Evolutionary conservation across 37 sponge, comb jelly and placozoan genomes (phyloP).

Genomic region (Halichondria panicea): DNA sequence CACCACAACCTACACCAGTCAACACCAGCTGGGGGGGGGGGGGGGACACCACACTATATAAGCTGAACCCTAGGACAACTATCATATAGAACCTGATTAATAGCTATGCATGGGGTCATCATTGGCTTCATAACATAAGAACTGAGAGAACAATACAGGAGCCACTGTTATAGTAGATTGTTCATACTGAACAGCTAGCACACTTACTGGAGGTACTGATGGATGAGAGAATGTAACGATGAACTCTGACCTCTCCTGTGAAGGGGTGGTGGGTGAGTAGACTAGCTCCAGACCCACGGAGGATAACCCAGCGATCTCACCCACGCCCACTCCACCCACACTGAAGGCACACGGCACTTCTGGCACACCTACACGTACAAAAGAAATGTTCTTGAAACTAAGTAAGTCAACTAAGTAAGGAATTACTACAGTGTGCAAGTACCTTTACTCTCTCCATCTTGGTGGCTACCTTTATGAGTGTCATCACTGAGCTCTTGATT

Average conservation of each 20-base stretch:
- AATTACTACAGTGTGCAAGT: too few relatives aligned
- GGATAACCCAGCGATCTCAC: slow-evolving; percentile 28
- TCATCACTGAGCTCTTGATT: not conserved
- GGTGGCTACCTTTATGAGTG: not conserved
- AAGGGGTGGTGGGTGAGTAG: slow-evolving; percentile 33
- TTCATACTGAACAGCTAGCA: not conserved
- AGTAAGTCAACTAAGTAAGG: too few relatives aligned
- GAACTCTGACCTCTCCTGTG: slow-evolving; percentile 3
- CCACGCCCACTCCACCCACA: slow-evolving; percentile 12
- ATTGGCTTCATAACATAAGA: too few relatives aligned
- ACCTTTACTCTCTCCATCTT: not conserved
- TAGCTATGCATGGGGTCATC: too few relatives aligned
- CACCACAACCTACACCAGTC: slow-evolving; percentile 40
- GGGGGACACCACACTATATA: too few relatives aligned
- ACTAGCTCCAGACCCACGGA: slow-evolving; percentile 37
- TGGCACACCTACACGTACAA: not conserved
- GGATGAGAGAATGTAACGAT: slow-evolving; percentile 27
- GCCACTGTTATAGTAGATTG: not conserved
- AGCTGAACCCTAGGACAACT: too few relatives aligned
- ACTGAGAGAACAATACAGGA: not conserved
- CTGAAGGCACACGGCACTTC: slow-evolving; percentile 5
- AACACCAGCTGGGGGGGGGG: slow-evolving; percentile 45
- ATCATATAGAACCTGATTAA: too few relatives aligned
- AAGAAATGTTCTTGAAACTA: not conserved
- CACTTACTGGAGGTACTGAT: slow-evolving; percentile 21